Conservation (phyloP, 2,113 vertebrate species). For the Tachysurus vachellii region DNA sequence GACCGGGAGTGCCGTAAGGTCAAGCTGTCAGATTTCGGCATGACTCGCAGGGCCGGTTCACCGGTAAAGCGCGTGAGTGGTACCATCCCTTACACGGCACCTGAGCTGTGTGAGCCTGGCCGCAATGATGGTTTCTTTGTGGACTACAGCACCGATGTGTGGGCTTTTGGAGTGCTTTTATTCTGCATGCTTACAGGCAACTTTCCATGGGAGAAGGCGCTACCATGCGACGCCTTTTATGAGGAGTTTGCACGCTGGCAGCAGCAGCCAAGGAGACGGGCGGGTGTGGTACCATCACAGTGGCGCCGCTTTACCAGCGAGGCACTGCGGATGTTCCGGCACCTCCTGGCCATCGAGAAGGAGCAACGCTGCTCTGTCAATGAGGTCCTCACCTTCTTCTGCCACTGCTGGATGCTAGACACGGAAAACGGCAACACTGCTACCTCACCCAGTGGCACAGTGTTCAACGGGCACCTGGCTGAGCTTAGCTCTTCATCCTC, state of each 20-base stretch:
- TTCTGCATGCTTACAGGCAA: constrained; percentile 83
- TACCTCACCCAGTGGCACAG: not conserved
- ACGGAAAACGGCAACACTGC: constrained; percentile 62
- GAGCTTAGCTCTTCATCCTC: constrained; percentile 70
- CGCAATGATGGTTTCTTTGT: constrained; percentile 75
- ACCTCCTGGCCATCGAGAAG: constrained; percentile 73
- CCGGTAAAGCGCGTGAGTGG: constrained; percentile 79
- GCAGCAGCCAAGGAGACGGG: constrained; percentile 58
- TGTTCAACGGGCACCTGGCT: constrained; percentile 51
- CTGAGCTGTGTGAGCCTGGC: constrained; percentile 74
- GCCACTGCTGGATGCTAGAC: constrained; percentile 76
- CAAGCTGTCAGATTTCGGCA: constrained; percentile 81
- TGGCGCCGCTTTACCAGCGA: constrained; percentile 78
- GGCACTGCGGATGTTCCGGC: constrained; percentile 76
- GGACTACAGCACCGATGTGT: constrained; percentile 78
- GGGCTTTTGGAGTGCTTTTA: constrained; percentile 80
- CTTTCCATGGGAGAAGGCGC: constrained; percentile 82
- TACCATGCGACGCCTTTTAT: constrained; percentile 74
- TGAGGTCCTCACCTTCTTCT: constrained; percentile 75
- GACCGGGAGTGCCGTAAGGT: constrained; percentile 79
- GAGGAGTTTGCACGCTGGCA: constrained; percentile 80
- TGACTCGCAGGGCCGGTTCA: constrained; percentile 76
- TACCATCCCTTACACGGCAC: constrained; percentile 81
- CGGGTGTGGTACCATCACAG: constrained; percentile 69
- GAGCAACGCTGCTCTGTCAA: constrained; percentile 75